Percentiles rank a stretch among this genome's conserved stretches.
These are phyloP conservation scores for Rhingia rostrata DNA, from an alignment of 2,888 invertebrate genomes.

Conservation along the genomic window DNA sequence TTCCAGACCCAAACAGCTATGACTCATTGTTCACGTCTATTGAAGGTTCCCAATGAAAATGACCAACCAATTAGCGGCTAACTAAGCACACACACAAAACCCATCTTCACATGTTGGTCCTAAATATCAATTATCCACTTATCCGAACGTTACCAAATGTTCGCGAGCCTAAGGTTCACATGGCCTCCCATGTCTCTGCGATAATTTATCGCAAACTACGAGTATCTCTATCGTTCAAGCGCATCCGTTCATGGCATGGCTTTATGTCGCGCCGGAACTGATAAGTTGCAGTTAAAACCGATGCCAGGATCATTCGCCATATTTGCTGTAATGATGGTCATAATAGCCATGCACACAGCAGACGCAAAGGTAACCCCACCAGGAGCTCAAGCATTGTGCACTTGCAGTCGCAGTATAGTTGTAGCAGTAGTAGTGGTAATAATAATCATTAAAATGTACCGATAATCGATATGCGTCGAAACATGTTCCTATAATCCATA, in stretches of 20 bases:
- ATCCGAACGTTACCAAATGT: too few species aligned
- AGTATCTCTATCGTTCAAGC: slow-evolving; percentile 13
- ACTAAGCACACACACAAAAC: too few species aligned
- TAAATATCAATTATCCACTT: too few species aligned
- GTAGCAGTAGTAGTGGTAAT: slow-evolving; percentile 54
- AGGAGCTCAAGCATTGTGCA: slow-evolving; percentile 11
- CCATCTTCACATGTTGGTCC: neutral
- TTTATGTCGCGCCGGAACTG: slow-evolving; percentile 44
- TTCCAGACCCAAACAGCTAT: too few species aligned
- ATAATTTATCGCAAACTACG: slow-evolving; percentile 40
- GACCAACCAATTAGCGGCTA: too few species aligned
- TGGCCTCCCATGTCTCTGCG: slow-evolving; percentile 1
- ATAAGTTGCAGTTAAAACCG: slow-evolving; percentile 55
- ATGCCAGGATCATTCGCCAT: slow-evolving; percentile 52
- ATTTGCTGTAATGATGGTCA: slow-evolving; percentile 55
- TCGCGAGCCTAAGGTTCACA: neutral
- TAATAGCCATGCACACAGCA: slow-evolving; percentile 29
- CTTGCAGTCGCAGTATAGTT: slow-evolving; percentile 70
- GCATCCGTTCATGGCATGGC: slow-evolving; percentile 24
- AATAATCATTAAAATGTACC: slow-evolving; percentile 78
- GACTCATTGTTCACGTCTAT: too few species aligned
- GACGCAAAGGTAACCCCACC: slow-evolving; percentile 68
- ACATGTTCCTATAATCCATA: slow-evolving; percentile 82
- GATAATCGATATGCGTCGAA: slow-evolving; percentile 79
- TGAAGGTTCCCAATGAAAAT: too few species aligned